Percentiles rank a stretch among this genome's conserved stretches.
Evolutionary conservation across 2,113 vertebrate species (phyloP).

Genomic region (Brachyistius frenatus): DNA sequence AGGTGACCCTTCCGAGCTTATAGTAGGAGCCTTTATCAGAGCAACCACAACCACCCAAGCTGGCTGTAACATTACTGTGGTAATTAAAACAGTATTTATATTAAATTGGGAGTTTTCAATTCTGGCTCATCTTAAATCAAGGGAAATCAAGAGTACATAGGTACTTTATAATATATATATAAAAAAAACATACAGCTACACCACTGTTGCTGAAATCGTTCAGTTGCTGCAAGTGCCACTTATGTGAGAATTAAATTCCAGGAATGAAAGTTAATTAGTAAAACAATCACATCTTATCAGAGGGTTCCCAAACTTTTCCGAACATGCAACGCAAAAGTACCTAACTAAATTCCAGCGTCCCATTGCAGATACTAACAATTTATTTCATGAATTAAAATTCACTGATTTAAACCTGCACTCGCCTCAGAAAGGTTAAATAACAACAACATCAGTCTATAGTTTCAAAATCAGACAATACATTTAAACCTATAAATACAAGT

Average conservation of each 20-base stretch:
- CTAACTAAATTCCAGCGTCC: no score
- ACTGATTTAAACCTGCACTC: no score
- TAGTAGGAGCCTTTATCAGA: conserved; percentile 66
- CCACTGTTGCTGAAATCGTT: not conserved
- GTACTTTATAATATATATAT: not conserved
- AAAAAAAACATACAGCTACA: not conserved
- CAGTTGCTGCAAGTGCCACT: not conserved
- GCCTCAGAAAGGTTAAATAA: no score
- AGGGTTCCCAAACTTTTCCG: no score
- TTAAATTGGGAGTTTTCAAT: not conserved
- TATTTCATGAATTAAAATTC: no score
- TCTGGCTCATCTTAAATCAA: not conserved
- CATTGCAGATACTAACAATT: no score
- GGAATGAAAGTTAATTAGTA: not conserved
- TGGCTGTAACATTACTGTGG: conserved; percentile 38
- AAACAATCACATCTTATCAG: not conserved
- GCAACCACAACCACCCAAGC: conserved; percentile 33
- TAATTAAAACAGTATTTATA: conserved; percentile 16
- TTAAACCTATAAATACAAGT: no score
- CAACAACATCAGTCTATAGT: no score
- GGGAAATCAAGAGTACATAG: not conserved
- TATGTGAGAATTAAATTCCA: not conserved
- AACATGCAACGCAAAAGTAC: no score
- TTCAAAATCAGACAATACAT: no score
- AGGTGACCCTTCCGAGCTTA: conserved; percentile 76